A percentile compares a stretch with the other conserved stretches of the same genome.
Evolutionary conservation across 1,140 invertebrate genomes (phyloP).

Genomic region (Temnothorax curvispinosus): DNA sequence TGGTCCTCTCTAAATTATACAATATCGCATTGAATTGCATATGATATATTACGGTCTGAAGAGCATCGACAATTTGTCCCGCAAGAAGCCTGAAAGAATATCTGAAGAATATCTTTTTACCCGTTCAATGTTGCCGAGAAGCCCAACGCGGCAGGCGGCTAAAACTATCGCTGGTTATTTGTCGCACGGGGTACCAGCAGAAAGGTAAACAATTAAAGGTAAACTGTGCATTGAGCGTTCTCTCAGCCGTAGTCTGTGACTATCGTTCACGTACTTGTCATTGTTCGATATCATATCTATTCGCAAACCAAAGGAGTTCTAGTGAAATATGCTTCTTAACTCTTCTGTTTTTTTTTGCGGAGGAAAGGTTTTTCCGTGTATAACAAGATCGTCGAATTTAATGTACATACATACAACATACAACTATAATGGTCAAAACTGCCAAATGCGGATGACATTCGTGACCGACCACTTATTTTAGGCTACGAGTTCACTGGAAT

Average conservation of each 20-base stretch:
- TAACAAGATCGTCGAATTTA: constrained; percentile 99
- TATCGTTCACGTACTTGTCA: too few relatives aligned
- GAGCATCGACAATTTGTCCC: too few relatives aligned
- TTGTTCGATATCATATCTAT: too few relatives aligned
- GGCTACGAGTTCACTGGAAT: constrained; percentile 91
- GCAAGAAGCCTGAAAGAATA: too few relatives aligned
- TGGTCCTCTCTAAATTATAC: neutral
- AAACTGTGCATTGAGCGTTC: neutral
- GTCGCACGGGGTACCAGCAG: constrained; percentile 90
- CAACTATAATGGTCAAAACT: constrained; percentile 89
- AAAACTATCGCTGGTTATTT: constrained; percentile 97
- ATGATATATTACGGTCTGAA: neutral
- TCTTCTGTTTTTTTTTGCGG: constrained; percentile 86
- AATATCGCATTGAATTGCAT: neutral
- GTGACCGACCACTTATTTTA: constrained; percentile 98
- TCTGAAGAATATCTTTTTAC: too few relatives aligned
- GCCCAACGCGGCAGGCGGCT: constrained; percentile 99
- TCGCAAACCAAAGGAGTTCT: neutral
- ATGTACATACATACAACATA: constrained; percentile 85
- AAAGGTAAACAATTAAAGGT: constrained; percentile 86
- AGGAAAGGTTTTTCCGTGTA: constrained; percentile 95
- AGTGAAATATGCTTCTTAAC: neutral
- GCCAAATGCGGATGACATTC: constrained; percentile 98
- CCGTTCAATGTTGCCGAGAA: constrained; percentile 98
- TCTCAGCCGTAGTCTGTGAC: too few relatives aligned